Evolutionary conservation across 2,888 invertebrate species (phyloP), one percentile per base, ranked within the genome.

Genomic region (Stenurella melanura): DNA sequence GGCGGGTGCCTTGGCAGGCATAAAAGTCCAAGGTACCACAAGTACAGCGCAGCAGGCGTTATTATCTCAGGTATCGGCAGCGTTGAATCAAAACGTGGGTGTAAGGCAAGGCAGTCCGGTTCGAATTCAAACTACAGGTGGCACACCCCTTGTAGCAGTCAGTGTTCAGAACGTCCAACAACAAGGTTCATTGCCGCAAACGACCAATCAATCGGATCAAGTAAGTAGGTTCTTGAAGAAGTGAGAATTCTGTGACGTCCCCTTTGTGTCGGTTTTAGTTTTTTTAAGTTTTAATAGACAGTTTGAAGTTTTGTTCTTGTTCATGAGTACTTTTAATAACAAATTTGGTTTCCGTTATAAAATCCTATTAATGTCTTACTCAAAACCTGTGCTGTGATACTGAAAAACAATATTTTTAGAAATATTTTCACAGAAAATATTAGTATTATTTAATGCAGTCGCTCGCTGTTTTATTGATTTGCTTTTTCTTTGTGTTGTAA

Each of bases 61-160:
- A 9, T 87, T 92, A 63, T 91, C 91, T 19, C 92, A 92, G 84
- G 90, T 91, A 66, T 90, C 92, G 18, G 91, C 91, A 82, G 92
- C 89, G 77, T 91, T 90, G 83, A 91, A 90, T 85, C 92, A 90
- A 88, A 86, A 87, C 77, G 87, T 89, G 19, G 84, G 86, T 6
- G 88, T 89, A 42, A 87, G 92, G 1, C 92, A 92, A 82, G 91
- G 93, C 93, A 75, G 93, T 93, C 30, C 91, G 92, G 69, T 90
- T 0, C 93, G 79, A 92, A 93, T 87, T 90, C 92, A 21, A 90
- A 91, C 73, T 84, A 89, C 69, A 87, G 70, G 89, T 88, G 73
- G 90, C 54, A 90, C 91, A 9, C 92, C 92, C 42, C 87, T 92
- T 30, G 90, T 93, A 10, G 91, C 93, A 5, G 93, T 93, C 18